Conservation (phyloP, 2,113 vertebrate species). For the Sminthopsis crassicaudata region DNA sequence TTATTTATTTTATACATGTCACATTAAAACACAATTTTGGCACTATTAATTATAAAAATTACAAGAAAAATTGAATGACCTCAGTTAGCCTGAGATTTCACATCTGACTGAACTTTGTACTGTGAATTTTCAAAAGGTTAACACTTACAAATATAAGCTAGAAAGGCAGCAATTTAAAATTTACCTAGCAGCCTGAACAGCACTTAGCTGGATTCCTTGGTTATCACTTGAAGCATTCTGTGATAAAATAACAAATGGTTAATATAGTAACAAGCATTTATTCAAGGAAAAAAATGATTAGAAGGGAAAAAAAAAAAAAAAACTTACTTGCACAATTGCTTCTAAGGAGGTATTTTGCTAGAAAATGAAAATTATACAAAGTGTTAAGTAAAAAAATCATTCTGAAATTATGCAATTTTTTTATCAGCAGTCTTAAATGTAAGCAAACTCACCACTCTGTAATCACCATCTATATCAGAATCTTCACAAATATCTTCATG, state of each 20-base stretch:
- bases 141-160: not conserved
- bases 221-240: constrained; percentile 99
- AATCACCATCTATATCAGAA: constrained; percentile 96
- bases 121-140: not conserved
- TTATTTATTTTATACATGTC: constrained; percentile 5
- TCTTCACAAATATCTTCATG: constrained; percentile 97
- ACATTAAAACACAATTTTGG: constrained; percentile 31
- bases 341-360: constrained; percentile 99
- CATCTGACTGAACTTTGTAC: not conserved
- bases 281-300: not conserved
- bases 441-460: constrained; percentile 91
- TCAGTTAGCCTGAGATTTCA: constrained; percentile 1
- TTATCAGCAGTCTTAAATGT: not conserved
- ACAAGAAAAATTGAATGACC: constrained; percentile 16
- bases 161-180: constrained; percentile 8
- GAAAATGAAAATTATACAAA: constrained; percentile 68
- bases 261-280: constrained; percentile 57
- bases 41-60: constrained; percentile 31
- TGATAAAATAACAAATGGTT: constrained; percentile 67
- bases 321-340: constrained; percentile 98
- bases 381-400: constrained; percentile 54
- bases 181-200: constrained; percentile 98
- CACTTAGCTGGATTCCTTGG: constrained; percentile 97
- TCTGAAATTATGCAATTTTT: not conserved
- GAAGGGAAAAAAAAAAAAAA: not conserved